Base-by-base conservation (phyloP, 1,140 invertebrate genomes). In the Bombus cullumanus region DNA sequence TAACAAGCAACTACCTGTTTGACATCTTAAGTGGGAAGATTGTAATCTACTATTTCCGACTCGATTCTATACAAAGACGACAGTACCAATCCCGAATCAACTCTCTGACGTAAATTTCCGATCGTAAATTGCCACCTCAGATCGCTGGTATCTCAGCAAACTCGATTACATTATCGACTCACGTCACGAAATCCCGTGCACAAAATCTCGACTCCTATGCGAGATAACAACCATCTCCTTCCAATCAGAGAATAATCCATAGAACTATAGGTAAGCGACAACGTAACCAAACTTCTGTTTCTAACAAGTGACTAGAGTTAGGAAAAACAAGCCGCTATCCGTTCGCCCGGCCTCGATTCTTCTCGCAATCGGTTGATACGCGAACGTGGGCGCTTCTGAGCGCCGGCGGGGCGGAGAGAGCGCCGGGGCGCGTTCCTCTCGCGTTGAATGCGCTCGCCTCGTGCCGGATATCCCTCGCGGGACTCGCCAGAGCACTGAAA, bases 381-480 rank as follows among this genome's bases (percentile, higher is more conserved):
- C 31, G 73, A 18, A 41, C 47, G 66, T 72, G 37, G 64, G 47
- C 74, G 82, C 47, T 59, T 76, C 47, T 37, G n/a, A n/a, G n/a
- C 15, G 41, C n/a, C 1, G 12, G 43, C n/a, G 73, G 47, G 43
- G 12, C 18, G 31, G 3, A 53, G 73, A 39, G 31, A 31, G 71
- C 15, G 1, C 8, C 2, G 28, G 59, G 41, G 64, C 41, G 22
- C 47, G 43, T 71, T 77, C 41, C 66, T 62, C 73, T 72, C 47
- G 62, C 64, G 62, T 28, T 41, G 37, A 64, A 72, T 28, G 53
- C 78, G 84, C 41, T 81, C 78, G 79, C 78, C 84, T 85, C 84
- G 84, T 85, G 84, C 78, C 84, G 84, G 78, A 85, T 85, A 85
- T 84, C 79, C 84, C 84, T 85, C 76, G 76, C 79, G 84, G 84